These are phyloP conservation scores for Antennarius maculatus DNA, from an alignment of 2,797 vertebrate species.

Conservation along the genomic window DNA sequence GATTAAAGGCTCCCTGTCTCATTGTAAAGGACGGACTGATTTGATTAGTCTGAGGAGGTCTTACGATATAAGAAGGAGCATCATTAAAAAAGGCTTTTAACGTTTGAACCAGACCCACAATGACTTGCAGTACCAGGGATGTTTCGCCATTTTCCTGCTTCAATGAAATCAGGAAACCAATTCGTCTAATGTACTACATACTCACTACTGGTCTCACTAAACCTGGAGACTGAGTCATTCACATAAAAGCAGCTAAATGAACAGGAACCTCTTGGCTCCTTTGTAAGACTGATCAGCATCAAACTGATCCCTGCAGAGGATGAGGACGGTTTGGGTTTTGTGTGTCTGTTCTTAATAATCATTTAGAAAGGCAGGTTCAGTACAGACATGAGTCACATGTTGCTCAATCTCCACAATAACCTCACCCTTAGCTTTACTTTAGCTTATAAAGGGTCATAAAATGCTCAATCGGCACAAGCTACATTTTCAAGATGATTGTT, in stretches of 20 bases:
- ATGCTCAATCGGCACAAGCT: background rate
- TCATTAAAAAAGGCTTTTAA: conserved; percentile 66
- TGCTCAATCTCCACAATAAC: background rate
- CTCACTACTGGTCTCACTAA: conserved; percentile 25
- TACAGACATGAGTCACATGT: background rate
- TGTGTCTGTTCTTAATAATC: background rate
- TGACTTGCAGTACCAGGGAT: conserved; percentile 28
- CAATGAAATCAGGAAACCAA: conserved; percentile 36
- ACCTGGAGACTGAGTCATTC: conserved; percentile 23
- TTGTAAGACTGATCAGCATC: conserved; percentile 7
- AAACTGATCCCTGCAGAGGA: conserved; percentile 16
- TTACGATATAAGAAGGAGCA: conserved; percentile 47
- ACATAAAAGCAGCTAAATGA: conserved; percentile 17
- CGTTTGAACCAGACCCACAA: conserved; percentile 46
- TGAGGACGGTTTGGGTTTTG: background rate
- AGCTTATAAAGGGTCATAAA: background rate
- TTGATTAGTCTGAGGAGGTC: conserved; percentile 16
- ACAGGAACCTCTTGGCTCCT: conserved; percentile 1
- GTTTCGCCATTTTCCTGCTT: conserved; percentile 54
- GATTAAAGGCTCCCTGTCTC: background rate
- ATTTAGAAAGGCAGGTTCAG: background rate
- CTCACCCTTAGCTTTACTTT: background rate
- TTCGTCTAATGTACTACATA: conserved; percentile 33
- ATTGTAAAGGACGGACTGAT: conserved; percentile 10
- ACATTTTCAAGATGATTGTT: too few species aligned